phyloP scores from a whole-genome alignment of 2,113 vertebrate genomes.

The Myiopsitta monachus region DNA sequence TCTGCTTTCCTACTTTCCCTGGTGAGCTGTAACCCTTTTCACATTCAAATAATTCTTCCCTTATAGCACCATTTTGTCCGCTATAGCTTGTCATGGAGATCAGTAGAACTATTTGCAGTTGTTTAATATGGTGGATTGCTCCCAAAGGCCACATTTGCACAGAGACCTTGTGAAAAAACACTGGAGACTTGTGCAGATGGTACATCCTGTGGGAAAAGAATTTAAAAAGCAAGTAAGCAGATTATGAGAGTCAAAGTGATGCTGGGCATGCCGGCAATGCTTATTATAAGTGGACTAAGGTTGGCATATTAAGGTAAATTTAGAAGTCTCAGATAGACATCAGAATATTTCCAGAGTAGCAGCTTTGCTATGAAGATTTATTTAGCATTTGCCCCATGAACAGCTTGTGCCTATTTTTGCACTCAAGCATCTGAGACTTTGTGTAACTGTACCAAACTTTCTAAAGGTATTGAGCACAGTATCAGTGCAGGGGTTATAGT shows the following conservation, averaged over 20 bases:
- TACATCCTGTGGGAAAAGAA: neutral
- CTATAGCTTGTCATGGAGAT: neutral
- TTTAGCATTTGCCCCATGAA: neutral
- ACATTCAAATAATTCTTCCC: conserved; percentile 18
- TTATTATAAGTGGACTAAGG: neutral
- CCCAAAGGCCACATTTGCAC: neutral
- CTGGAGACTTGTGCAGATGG: neutral
- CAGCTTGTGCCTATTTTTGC: conserved; percentile 31
- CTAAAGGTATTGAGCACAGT: neutral
- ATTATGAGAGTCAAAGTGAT: neutral
- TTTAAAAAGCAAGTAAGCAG: neutral
- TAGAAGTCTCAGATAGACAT: neutral
- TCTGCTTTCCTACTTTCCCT: neutral
- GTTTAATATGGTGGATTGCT: conserved; percentile 19
- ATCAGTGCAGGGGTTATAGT: neutral
- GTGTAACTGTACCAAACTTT: neutral
- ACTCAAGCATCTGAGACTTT: neutral
- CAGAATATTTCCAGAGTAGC: neutral
- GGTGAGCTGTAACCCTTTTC: neutral
- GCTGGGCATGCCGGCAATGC: neutral
- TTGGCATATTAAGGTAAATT: neutral
- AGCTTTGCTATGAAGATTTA: neutral
- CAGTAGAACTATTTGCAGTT: conserved; percentile 8
- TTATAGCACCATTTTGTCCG: neutral
- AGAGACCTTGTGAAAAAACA: neutral